These are phyloP conservation scores for Panthera uncia DNA, from an alignment of 2,113 vertebrate species.

Conservation along the genomic window DNA sequence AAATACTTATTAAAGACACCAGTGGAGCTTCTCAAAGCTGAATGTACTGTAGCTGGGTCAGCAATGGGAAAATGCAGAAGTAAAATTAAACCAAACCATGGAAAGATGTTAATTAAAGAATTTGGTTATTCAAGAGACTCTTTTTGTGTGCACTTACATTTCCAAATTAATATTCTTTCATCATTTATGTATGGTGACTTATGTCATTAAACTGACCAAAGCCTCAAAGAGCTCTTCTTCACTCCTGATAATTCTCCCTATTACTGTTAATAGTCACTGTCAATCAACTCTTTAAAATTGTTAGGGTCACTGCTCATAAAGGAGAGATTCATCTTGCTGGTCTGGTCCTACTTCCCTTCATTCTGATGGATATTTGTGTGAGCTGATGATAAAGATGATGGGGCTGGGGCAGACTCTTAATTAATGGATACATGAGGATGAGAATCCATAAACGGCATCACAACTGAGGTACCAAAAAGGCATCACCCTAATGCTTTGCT, in stretches of 20 bases:
- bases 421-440: background rate
- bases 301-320: conserved; percentile 19
- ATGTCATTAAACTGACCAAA: conserved; percentile 32
- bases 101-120: conserved; percentile 41
- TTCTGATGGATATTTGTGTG: background rate
- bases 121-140: conserved; percentile 17
- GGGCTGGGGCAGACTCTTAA: background rate
- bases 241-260: conserved; percentile 13
- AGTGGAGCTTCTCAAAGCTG: conserved; percentile 55
- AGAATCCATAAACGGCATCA: background rate
- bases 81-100: conserved; percentile 9
- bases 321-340: background rate
- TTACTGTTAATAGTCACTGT: conserved; percentile 3
- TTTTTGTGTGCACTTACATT: conserved; percentile 40
- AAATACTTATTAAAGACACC: conserved; percentile 67
- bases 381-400: conserved; percentile 16
- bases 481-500: conserved; percentile 1
- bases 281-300: conserved; percentile 22
- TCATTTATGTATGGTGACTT: conserved; percentile 46
- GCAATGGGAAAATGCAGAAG: conserved; percentile 47
- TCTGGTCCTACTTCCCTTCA: background rate
- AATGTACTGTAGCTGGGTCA: conserved; percentile 19
- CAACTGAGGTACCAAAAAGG: background rate
- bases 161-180: conserved; percentile 43
- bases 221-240: conserved; percentile 10